Base-by-base conservation (phyloP, 2,113 vertebrate genomes). In the Bungarus multicinctus region DNA sequence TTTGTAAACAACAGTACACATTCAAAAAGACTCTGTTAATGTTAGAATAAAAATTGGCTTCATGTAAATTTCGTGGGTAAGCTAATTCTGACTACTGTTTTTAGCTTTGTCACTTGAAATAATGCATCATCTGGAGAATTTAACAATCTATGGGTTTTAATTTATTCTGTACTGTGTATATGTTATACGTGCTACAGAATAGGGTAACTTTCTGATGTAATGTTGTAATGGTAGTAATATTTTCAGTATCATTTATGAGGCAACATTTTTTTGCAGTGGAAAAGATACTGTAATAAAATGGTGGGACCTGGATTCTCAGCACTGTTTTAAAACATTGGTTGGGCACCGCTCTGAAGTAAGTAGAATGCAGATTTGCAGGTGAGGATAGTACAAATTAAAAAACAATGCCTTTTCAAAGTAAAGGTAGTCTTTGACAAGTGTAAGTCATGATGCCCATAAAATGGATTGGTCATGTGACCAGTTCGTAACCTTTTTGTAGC, bases 271-370 rank as follows among this genome's bases (percentile, higher is more conserved):
- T 94, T 94, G 0, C 95, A 99, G 99, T 85, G 98, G 98, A 60
- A 99, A 99, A 95, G 99, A 99, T 97, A 98, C 98, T 0, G 95
- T 99, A 96, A 98, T 99, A 95, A 99, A 99, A 95, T 99, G 99
- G 99, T 99, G 99, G 99, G 99, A 99, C 93, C 96, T 99, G 96
- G 99, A 99, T 93, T 99, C 98, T 0, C 99, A 99, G 94, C 99
- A 99, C 95, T 99, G 99, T 97, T 99, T 99, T 96, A 99, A 98
- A 97, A 99, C 99, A 34, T 97, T 99, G 96, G 98, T 99, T 95
- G 99, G 99, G 91, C 99, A 99, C 95, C 98, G 98, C 91, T 98
- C 98, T 30, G 99, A 99, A 99, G 99, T 99, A 96, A 95, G 0
- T 89, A 39, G 57, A 34, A 2, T 18, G 55, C 6, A 64, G 85